Conservation (phyloP, 2,797 vertebrate species). For the Sebastes dallii region DNA sequence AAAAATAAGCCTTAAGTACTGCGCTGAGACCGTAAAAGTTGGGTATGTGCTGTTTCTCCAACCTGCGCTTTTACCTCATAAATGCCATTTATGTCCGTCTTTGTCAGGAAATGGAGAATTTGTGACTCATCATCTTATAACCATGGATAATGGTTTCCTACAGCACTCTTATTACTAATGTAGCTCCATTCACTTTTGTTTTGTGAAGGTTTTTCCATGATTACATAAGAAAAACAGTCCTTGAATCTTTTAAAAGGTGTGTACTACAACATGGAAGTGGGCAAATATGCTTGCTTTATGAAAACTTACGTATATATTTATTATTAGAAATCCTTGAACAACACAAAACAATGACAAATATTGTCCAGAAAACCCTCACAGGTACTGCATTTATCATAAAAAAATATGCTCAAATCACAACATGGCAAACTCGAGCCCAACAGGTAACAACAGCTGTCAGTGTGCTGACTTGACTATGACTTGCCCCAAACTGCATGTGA, state of each 20-base stretch:
- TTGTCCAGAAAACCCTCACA: too few relatives aligned
- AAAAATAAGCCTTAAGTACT: constrained; percentile 4
- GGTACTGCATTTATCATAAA: not conserved
- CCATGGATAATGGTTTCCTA: constrained; percentile 34
- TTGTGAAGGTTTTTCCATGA: not conserved
- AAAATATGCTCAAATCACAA: too few relatives aligned
- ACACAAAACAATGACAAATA: too few relatives aligned
- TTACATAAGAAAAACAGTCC: constrained; percentile 4
- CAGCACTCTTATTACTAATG: not conserved
- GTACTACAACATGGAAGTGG: too few relatives aligned
- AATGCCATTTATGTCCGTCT: constrained; percentile 19
- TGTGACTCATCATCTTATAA: constrained; percentile 36
- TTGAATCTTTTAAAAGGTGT: constrained; percentile 11
- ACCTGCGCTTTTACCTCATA: not conserved
- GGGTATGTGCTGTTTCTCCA: not conserved
- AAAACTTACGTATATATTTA: too few relatives aligned
- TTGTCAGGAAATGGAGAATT: constrained; percentile 39
- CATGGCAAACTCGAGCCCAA: too few relatives aligned
- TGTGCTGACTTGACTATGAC: too few relatives aligned
- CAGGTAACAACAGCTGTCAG: too few relatives aligned
- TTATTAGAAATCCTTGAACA: too few relatives aligned
- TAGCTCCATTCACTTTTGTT: not conserved
- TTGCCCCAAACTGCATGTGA: too few relatives aligned
- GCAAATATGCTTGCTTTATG: too few relatives aligned
- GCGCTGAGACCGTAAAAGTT: not conserved